These are phyloP conservation scores for Ceratina australensis DNA, from an alignment of 1,140 invertebrate species.

Conservation along the genomic window DNA sequence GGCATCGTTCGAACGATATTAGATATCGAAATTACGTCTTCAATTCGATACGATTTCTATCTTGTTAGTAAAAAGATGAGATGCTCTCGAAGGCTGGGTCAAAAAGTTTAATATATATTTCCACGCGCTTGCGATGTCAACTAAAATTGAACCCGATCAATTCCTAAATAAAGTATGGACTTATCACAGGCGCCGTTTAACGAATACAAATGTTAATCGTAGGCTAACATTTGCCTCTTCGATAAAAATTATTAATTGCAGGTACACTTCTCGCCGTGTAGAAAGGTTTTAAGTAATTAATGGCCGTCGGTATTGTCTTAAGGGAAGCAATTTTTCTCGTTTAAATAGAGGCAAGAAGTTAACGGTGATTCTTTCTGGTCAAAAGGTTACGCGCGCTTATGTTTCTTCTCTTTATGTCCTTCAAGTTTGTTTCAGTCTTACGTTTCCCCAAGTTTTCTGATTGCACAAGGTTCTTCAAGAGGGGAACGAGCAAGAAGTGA, in stretches of 20 bases:
- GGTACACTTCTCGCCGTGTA: neutral
- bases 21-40: too few species aligned
- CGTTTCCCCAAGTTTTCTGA: constrained; percentile 20
- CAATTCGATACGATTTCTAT: too few species aligned
- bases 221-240: neutral
- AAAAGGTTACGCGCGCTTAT: constrained; percentile 4
- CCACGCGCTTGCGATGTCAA: too few species aligned
- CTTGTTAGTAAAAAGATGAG: too few species aligned
- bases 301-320: neutral
- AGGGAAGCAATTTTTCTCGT: constrained; percentile 22
- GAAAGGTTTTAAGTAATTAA: constrained; percentile 9
- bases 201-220: neutral
- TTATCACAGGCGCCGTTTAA: neutral
- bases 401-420: constrained; percentile 5
- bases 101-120: too few species aligned
- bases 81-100: too few species aligned
- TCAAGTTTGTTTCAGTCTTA: constrained; percentile 27
- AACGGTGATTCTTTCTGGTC: neutral
- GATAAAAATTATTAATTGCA: neutral
- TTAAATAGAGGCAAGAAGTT: neutral
- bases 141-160: too few species aligned
- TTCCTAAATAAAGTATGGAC: too few species aligned
- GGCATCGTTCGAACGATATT: too few species aligned
- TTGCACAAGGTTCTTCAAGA: neutral
- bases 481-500: neutral